These are phyloP conservation scores for Triops cancriformis DNA, from an alignment of 1,140 invertebrate species.

Conservation along the genomic window DNA sequence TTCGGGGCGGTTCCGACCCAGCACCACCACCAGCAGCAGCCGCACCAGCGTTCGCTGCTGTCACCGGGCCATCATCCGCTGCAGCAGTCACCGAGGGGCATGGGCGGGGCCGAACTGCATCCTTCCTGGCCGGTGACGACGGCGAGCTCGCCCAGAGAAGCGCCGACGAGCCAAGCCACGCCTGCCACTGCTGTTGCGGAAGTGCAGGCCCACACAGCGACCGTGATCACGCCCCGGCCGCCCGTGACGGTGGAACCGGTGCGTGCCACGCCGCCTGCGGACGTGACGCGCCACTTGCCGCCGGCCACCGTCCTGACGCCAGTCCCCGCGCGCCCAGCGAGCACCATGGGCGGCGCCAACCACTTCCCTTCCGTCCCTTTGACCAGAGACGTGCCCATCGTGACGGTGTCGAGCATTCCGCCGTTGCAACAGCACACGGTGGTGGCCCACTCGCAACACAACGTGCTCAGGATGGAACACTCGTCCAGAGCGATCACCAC, in stretches of 20 bases:
- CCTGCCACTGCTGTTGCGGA: not conserved
- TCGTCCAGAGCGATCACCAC: constrained; percentile 4
- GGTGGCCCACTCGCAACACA: not conserved
- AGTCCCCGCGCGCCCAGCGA: constrained; percentile 18
- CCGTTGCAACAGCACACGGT: constrained; percentile 24
- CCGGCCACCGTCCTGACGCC: constrained; percentile 24
- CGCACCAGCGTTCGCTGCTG: not conserved
- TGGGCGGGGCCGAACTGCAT: not conserved
- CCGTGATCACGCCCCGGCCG: constrained; percentile 18
- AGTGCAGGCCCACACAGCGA: not conserved
- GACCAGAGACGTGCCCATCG: constrained; percentile 27
- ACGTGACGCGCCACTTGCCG: constrained; percentile 20
- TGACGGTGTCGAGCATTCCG: constrained; percentile 30
- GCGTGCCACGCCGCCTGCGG: constrained; percentile 7
- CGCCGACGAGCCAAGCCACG: not conserved
- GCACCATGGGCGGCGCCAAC: not conserved
- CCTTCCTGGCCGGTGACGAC: not conserved
- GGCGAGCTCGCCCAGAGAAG: not conserved
- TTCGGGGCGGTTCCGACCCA: not conserved
- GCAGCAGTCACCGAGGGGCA: not conserved
- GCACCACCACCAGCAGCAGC: not conserved
- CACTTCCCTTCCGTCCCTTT: constrained; percentile 18
- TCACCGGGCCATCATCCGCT: not conserved
- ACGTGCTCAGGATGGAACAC: not conserved
- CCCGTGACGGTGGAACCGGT: not conserved